A percentile compares a stretch with the other conserved stretches of the same genome.
Evolutionary conservation across 2,888 invertebrate genomes (phyloP).

Genomic region (Ornithoptera priamus): DNA sequence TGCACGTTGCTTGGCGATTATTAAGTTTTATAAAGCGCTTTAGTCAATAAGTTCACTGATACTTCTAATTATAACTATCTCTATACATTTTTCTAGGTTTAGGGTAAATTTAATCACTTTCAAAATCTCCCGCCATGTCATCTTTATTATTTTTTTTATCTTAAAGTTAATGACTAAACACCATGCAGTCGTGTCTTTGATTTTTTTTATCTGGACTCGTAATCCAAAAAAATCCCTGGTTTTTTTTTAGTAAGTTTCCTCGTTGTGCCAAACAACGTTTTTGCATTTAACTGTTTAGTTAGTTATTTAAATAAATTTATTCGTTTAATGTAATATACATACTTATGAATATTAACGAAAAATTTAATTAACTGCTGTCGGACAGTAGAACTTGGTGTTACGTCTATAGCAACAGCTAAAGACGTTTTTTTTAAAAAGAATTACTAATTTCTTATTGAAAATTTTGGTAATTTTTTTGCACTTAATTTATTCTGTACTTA

Average conservation of each 20-base stretch:
- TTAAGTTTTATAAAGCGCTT: slow-evolving; percentile 27
- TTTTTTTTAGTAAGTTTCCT: background rate
- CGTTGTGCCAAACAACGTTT: slow-evolving; percentile 12
- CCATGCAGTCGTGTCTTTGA: no score
- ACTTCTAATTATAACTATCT: background rate
- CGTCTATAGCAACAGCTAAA: no score
- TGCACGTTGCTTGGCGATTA: slow-evolving; percentile 34
- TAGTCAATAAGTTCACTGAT: slow-evolving; percentile 6
- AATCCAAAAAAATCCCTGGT: background rate
- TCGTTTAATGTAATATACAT: background rate
- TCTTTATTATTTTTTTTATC: background rate
- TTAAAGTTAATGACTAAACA: background rate
- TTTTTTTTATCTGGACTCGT: no score
- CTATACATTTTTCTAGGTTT: slow-evolving; percentile 1
- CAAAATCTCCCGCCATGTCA: slow-evolving; percentile 19
- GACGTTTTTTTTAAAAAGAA: no score
- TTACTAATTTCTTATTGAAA: no score
- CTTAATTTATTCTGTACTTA: slow-evolving; percentile 18
- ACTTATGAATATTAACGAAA: background rate
- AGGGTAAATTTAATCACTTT: background rate
- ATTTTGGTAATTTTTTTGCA: background rate
- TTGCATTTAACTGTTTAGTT: slow-evolving; percentile 21
- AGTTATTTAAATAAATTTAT: background rate
- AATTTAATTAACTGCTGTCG: background rate
- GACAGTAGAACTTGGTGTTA: background rate